Base-by-base conservation (phyloP, 37 sponge, comb jelly and placozoan genomes). In the Tethya wilhelma region DNA sequence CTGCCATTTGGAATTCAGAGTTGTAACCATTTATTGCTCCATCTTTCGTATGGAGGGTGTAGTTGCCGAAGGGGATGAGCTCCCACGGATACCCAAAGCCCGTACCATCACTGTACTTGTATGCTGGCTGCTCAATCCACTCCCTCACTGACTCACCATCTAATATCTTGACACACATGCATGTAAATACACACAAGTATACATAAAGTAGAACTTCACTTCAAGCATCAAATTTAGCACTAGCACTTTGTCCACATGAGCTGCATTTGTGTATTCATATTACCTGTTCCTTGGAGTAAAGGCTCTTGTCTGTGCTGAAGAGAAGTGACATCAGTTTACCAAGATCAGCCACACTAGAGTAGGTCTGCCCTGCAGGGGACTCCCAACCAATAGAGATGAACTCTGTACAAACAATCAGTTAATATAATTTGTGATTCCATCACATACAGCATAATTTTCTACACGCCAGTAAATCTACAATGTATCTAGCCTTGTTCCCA, bases 1-100 rank as follows among this genome's bases (percentile, higher is more conserved):
- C 90, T 6, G 75, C 81, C 66, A 90, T 67, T 41, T 69, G 64
- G 46, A 85, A 56, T 38, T 82, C 79, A 17, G 88, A 19, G 4
- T 49, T 86, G 56, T 91, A 91, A 5, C 92, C 92, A 82, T 91
- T 91, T 25, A 91, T 80, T 19, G 67, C 74, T 34, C 92, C 92
- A 25, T 58, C 87, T 42, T 91, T 91, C 1, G 88, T 83, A 5
- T 77, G 67, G 0, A 86, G 69, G 1, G 73, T 77, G 71, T 78
- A 91, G 67, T 86, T 70, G 0, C 84, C 84, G 8, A 56, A 42
- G 5, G 83, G 87, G 12, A 82, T 28, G 69, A 91, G 67, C 63
- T 91, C 92, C 92, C 92, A 91, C 0, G 92, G 89, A 29, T 76
- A 56, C 17, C 92, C 67, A 77, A 71, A 91, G 7, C 92, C 92